Base-by-base conservation (phyloP, 2,888 invertebrate genomes). In the Leptinotarsa juncta region DNA sequence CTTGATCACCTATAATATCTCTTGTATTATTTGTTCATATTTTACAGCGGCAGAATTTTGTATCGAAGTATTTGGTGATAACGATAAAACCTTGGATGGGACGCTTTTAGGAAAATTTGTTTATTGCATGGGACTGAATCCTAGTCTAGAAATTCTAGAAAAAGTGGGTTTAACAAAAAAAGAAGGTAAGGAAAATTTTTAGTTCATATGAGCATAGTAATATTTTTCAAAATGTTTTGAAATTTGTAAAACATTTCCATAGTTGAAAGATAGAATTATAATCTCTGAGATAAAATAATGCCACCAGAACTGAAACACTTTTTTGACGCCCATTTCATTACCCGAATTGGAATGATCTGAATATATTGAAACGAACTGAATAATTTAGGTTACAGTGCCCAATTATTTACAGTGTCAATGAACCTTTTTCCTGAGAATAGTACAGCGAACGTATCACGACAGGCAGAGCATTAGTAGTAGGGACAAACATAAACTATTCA, bases 111-210 rank as follows among this genome's bases (percentile, higher is more conserved):
- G 97, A 81, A 95, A 96, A 88, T 93, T 96, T 84, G 92, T 97
- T 86, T 94, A 97, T 85, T 96, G 97, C 83, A 92, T 97, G 85
- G 96, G 96, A 90, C 91, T 95, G 86, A 98, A 98, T 92, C 98
- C 98, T 85, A 98, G 97, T 87, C 89, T 94, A 87, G 96, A 95
- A 81, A 92, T 94, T 86, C 93, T 98, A 85, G 95, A 96, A 89
- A 97, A 98, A 87, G 90, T 97, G 88, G 97, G 98, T 79, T 96
- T 96, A 85, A 95, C 96, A 89, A 95, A 96, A 91, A 97, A 83
- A 77, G 68, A 72, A 79, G 82, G 83, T 82, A 69, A 66, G n/a
- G 20, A 53, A 12, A 42, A 10, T 42, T 1, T 42, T 10, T 0
- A 10, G 10, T 10, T 42, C 2, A 3, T 1, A 18, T 53, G 18